phyloP scores from a whole-genome alignment of 2,113 vertebrate species.

The Seriola quinqueradiata region DNA sequence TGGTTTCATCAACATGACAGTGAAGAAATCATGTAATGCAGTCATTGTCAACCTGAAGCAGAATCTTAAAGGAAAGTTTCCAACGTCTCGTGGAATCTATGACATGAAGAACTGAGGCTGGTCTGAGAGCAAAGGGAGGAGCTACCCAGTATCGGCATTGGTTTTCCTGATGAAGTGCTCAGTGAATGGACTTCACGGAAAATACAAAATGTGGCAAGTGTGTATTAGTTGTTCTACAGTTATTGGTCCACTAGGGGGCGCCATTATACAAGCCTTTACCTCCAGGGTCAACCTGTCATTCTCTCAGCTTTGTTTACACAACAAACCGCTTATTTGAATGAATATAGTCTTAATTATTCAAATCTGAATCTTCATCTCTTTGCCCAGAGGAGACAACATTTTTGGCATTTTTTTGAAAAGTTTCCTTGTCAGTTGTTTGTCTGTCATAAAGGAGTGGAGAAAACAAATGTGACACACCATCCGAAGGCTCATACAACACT shows the following conservation, averaged over 20 bases:
- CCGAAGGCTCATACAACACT: background rate
- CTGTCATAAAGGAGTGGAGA: background rate
- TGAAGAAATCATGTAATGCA: too few relatives aligned
- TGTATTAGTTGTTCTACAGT: background rate
- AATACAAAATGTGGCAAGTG: accelerated
- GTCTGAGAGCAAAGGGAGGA: too few relatives aligned
- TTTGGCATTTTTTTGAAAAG: too few relatives aligned
- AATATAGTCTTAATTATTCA: background rate
- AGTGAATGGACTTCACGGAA: background rate
- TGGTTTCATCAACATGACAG: too few relatives aligned
- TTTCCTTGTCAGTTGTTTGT: background rate
- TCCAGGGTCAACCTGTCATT: background rate
- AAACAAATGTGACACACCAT: too few relatives aligned
- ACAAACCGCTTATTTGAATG: background rate
- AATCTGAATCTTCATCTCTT: background rate
- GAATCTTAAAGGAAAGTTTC: background rate
- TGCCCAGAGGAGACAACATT: background rate
- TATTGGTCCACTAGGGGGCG: constrained; percentile 25
- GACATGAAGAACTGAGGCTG: background rate
- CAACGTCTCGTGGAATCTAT: background rate
- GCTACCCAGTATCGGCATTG: too few relatives aligned
- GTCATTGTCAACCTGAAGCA: background rate
- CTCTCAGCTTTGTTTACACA: background rate
- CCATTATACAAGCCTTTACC: background rate
- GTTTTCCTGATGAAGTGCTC: background rate